Evolutionary conservation across 1,140 invertebrate species (phyloP).

Genomic region (Theocolax elegans): DNA sequence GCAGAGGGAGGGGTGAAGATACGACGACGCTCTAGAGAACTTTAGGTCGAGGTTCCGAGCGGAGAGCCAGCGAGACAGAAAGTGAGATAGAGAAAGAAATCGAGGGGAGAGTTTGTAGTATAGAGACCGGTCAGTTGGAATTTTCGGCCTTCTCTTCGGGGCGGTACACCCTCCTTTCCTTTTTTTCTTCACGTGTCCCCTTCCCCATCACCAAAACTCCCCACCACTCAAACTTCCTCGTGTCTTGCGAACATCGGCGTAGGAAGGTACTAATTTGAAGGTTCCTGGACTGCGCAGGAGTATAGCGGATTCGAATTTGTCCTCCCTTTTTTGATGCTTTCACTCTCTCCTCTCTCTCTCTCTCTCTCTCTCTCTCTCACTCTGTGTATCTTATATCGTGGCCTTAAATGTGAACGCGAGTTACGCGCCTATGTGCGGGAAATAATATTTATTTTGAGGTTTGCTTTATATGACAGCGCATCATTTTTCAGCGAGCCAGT

Average conservation of each 20-base stretch:
- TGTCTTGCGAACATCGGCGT: not conserved
- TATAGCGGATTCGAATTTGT: conserved; percentile 16
- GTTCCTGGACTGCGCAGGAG: not conserved
- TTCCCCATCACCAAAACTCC: conserved; percentile 24
- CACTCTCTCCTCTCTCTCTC: not conserved
- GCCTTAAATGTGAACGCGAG: not conserved
- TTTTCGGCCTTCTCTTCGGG: conserved; percentile 47
- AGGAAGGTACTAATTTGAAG: conserved; percentile 22
- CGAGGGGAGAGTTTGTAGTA: conserved; percentile 43
- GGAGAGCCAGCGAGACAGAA: conserved; percentile 41
- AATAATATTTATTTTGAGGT: conserved; percentile 35
- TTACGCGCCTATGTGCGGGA: not conserved
- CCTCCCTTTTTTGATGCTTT: not conserved
- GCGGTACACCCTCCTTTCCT: conserved; percentile 39
- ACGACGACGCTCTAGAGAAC: conserved; percentile 28
- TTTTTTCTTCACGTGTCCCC: conserved; percentile 41
- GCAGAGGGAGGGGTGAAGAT: not conserved
- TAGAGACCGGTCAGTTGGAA: conserved; percentile 58
- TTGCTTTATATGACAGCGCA: conserved; percentile 19
- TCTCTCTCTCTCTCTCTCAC: not conserved
- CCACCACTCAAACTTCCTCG: too few species aligned
- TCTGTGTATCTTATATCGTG: too few species aligned
- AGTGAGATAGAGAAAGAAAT: conserved; percentile 37
- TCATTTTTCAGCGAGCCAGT: conserved; percentile 26
- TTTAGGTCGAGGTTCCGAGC: conserved; percentile 35